Percentiles rank a stretch among this genome's conserved stretches.
These are phyloP conservation scores for Rhabdornis inornatus DNA, from an alignment of 2,113 vertebrate species.

Conservation along the genomic window DNA sequence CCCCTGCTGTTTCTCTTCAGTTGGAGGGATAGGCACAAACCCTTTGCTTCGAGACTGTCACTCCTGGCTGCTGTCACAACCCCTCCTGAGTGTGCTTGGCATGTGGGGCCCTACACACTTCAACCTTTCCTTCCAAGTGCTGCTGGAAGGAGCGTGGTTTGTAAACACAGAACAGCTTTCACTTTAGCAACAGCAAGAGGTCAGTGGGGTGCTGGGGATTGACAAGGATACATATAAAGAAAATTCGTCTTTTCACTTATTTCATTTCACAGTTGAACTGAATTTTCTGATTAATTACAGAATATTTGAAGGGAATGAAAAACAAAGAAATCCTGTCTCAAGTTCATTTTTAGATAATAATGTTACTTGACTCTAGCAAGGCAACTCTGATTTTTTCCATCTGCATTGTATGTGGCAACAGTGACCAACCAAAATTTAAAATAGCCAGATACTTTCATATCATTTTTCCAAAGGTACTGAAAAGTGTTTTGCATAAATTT, in stretches of 20 bases:
- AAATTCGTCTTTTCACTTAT: neutral
- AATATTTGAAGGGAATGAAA: neutral
- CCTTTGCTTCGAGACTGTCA: neutral
- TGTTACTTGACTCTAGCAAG: neutral
- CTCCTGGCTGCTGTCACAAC: neutral
- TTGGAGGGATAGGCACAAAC: neutral
- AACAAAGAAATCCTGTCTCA: neutral
- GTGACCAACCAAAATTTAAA: neutral
- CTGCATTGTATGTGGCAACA: rapidly evolving
- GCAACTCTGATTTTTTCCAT: neutral
- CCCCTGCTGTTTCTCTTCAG: neutral
- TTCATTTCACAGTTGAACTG: neutral
- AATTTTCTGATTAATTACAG: neutral
- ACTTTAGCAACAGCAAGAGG: neutral
- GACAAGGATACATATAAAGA: rapidly evolving
- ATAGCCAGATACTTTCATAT: neutral
- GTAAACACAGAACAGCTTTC: neutral
- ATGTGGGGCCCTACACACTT: neutral
- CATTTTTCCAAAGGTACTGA: neutral
- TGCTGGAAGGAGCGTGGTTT: neutral
- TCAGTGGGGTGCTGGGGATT: neutral
- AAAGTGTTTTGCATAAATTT: neutral
- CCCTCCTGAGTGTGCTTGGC: neutral
- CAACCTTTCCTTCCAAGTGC: neutral
- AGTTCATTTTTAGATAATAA: neutral